Evolutionary conservation across 2,888 invertebrate genomes (phyloP).

Genomic region (Tetropium fuscum): DNA sequence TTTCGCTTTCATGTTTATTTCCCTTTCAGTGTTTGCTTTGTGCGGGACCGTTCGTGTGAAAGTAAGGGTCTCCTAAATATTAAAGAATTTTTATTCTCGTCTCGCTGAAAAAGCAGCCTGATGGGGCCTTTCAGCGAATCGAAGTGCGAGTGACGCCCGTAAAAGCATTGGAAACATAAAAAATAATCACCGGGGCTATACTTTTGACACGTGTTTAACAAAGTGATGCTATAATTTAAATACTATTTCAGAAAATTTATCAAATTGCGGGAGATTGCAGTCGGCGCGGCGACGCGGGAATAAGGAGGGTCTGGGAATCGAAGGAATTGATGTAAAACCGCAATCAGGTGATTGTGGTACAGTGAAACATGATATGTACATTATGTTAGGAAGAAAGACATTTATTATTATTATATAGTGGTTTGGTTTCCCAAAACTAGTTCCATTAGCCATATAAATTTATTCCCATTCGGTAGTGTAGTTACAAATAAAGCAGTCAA

Average conservation of each 20-base stretch:
- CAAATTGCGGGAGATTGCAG: too few relatives aligned
- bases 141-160: constrained; percentile 8
- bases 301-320: too few relatives aligned
- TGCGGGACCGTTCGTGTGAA: constrained; percentile 39
- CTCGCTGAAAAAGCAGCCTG: constrained; percentile 2
- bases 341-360: too few relatives aligned
- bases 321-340: too few relatives aligned
- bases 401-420: too few relatives aligned
- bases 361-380: too few relatives aligned
- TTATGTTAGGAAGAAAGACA: too few relatives aligned
- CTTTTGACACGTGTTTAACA: background rate
- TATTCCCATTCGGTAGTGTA: too few relatives aligned
- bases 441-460: too few relatives aligned
- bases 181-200: constrained; percentile 1
- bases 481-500: too few relatives aligned
- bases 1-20: constrained; percentile 30
- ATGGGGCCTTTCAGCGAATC: constrained; percentile 11
- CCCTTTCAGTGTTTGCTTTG: constrained; percentile 41
- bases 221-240: constrained; percentile 14
- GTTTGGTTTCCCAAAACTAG: too few relatives aligned
- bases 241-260: background rate
- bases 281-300: too few relatives aligned
- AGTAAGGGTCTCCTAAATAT: constrained; percentile 36
- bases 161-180: constrained; percentile 9
- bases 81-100: constrained; percentile 31